Percentiles rank a stretch among this genome's conserved stretches.
Conservation (phyloP, 2,888 invertebrate species). For the Gandaritis pyraliata region DNA sequence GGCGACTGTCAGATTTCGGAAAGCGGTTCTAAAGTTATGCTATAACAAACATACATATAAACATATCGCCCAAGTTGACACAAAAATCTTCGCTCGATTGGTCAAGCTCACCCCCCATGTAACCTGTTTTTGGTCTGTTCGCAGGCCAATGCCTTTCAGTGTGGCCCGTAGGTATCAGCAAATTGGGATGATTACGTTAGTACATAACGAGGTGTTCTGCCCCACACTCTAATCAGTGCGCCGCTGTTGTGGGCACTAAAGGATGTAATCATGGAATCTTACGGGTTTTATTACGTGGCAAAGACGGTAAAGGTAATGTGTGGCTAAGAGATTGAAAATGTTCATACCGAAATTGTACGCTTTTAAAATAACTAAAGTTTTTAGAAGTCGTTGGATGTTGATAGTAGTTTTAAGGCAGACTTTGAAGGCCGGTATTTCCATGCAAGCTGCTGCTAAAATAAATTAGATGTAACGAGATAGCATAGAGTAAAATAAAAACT, state of each 20-base stretch:
- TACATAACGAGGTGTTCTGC: slow-evolving; percentile 45
- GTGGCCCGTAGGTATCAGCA: slow-evolving; percentile 43
- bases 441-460: no score
- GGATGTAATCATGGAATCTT: slow-evolving; percentile 37
- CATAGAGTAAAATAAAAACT: no score
- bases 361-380: slow-evolving; percentile 4
- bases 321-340: slow-evolving; percentile 31
- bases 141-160: slow-evolving; percentile 21
- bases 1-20: no score
- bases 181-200: slow-evolving; percentile 46
- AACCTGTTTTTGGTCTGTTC: not conserved
- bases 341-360: slow-evolving; percentile 1
- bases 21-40: no score
- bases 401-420: no score
- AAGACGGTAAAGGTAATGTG: slow-evolving; percentile 30
- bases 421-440: no score
- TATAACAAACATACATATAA: no score
- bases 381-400: not conserved
- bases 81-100: no score
- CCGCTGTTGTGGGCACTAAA: slow-evolving; percentile 29
- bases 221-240: slow-evolving; percentile 42
- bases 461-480: no score
- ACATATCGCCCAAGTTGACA: no score
- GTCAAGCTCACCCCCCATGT: not conserved
- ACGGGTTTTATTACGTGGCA: slow-evolving; percentile 41